These are phyloP conservation scores for Kryphioiulus occultus DNA, from an alignment of 2,888 invertebrate genomes.

Conservation along the genomic window DNA sequence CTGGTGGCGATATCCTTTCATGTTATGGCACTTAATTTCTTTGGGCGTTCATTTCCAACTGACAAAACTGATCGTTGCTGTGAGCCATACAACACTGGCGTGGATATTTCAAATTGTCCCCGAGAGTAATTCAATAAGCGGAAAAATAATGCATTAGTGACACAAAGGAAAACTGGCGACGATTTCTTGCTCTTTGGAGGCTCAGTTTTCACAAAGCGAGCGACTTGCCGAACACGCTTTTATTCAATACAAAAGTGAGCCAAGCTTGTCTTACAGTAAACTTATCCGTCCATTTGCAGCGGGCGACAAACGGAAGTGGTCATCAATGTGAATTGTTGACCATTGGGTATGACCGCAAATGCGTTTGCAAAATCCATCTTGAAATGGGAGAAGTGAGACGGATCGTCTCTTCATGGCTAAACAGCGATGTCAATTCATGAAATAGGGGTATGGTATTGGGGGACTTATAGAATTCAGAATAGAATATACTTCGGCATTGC, in stretches of 20 bases:
- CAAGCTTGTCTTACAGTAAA: neutral
- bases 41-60: neutral
- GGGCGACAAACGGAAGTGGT: neutral
- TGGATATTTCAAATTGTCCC: conserved; percentile 3
- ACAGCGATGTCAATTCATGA: neutral
- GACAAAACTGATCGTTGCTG: neutral
- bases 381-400: conserved; percentile 11
- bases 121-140: conserved; percentile 10
- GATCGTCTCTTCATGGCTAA: neutral
- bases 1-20: neutral
- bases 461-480: too few species aligned
- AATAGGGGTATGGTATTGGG: too few species aligned
- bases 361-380: conserved; percentile 4
- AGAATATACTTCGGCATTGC: too few species aligned
- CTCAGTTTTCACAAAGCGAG: neutral
- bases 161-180: neutral
- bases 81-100: neutral
- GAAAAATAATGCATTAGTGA: conserved; percentile 22
- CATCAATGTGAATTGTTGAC: conserved; percentile 25
- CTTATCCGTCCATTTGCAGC: conserved; percentile 8
- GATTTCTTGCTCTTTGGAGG: neutral
- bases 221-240: neutral
- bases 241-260: neutral
- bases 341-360: neutral
- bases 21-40: neutral